Evolutionary conservation across 1,140 invertebrate species (phyloP), one percentile per base, ranked within the genome.

Genomic region (Panonychus citri): DNA sequence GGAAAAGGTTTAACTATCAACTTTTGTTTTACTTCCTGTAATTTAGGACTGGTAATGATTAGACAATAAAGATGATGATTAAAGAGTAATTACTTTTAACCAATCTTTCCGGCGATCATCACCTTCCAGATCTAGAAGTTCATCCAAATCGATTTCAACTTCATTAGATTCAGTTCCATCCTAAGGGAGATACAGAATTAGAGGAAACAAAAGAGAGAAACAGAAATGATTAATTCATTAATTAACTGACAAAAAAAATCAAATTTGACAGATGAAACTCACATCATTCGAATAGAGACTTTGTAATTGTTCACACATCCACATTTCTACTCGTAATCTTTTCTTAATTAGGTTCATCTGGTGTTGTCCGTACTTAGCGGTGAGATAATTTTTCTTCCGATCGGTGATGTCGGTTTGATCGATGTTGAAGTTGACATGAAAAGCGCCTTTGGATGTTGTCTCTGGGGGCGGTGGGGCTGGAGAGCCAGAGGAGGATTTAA

Each of bases 261-360:
- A 17, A n/a, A 10, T 19, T 46, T 7, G 4, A 1, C n/a, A 46
- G 24, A 46, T 24, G 39, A 10, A 24, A 17, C 17, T n/a, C 17
- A 24, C 17, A 46, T 24, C 7, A 10, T 4, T 46, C 17, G 24
- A n/a, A 46, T 46, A 46, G 17, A 46, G 42, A 46, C 5, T 17
- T 17, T 46, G 42, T 46, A 46, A 46, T 17, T 46, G 42, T 66
- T 94, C 88, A 69, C 89, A 93, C 43, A 95, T 77, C 89, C 89
- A 94, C 83, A 94, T 91, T 72, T 95, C 90, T 12, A 94, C 89
- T 13, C 83, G 81, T 56, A 94, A 74, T 66, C 89, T 74, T 72
- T 94, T 94, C 61, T 88, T 78, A 64, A 95, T 95, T 59, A 94
- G 77, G 64, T 81, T 85, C 89, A 94, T 95, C 74, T 94, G 89